These are phyloP conservation scores for Nomada goodeniana DNA, from an alignment of 2,888 invertebrate genomes.

Conservation along the genomic window DNA sequence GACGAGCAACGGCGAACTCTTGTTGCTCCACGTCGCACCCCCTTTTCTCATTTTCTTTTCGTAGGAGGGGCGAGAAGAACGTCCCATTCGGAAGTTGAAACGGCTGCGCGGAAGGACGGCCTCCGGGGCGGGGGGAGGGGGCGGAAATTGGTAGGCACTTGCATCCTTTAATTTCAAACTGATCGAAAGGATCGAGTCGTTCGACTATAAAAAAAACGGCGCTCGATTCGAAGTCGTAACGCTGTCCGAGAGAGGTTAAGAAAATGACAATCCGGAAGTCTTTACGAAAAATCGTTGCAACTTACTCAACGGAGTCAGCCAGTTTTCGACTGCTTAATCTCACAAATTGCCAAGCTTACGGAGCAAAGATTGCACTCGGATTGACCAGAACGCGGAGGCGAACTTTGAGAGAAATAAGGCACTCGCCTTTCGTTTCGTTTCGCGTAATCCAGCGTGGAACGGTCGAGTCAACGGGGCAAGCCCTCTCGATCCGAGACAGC, in stretches of 20 bases:
- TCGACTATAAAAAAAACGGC: constrained; percentile 7
- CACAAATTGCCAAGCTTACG: not conserved
- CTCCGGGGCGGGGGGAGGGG: not conserved
- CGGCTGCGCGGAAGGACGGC: constrained; percentile 57
- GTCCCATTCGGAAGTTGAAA: constrained; percentile 56
- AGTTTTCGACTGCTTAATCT: not conserved
- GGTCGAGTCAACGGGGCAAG: constrained; percentile 5
- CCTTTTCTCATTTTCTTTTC: not conserved
- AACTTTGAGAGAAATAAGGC: not conserved
- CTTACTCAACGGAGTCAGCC: not conserved
- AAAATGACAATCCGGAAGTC: not conserved
- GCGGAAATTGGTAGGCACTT: constrained; percentile 64
- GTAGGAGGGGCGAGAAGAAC: constrained; percentile 30
- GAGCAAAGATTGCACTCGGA: constrained; percentile 1
- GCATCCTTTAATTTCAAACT: constrained; percentile 55
- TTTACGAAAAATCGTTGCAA: not conserved
- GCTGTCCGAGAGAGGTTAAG: constrained; percentile 1
- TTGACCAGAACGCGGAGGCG: not conserved
- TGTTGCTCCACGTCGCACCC: not conserved
- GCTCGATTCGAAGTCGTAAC: constrained; percentile 22
- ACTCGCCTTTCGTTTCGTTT: constrained; percentile 39
- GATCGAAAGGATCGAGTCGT: constrained; percentile 40
- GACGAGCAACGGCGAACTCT: not conserved
- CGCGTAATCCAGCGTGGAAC: constrained; percentile 45
- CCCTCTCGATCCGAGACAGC: constrained; percentile 1